Evolutionary conservation across 2,797 vertebrate species (phyloP), one percentile per base, ranked within the genome.

Genomic region (Myotis vivesi): DNA sequence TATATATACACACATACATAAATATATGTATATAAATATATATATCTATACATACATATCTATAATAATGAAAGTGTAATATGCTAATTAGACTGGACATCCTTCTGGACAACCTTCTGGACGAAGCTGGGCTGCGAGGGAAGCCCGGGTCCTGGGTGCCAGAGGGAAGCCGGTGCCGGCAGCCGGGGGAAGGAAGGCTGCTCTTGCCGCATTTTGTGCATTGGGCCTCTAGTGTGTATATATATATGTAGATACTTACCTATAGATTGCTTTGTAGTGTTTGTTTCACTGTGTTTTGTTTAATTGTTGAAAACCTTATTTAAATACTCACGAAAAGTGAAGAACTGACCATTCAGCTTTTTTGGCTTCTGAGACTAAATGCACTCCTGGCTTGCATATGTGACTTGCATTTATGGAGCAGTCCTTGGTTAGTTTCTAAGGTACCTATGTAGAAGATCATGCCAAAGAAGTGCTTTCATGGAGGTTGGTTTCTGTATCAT

Each of bases 261-360:
- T 2, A 46, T 19, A 53, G 15, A 81, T 25, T 49, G 12, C 11
- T 46, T 89, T 84, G 28, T 15, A 62, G 9, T 69, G 38, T 90
- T 68, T 57, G 8, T 85, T n/a, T 13, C 64, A 68, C 28, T 57
- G 22, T 0, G n/a, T 93, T 89, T 87, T 82, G 36, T 76, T 46
- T 73, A 53, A 44, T 62, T 89, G 28, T 30, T 93, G 41, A 81
- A 92, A 92, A 84, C 49, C 5, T 51, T 89, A 85, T 23, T 91
- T 89, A 88, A 22, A 62, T 72, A 72, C 19, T 79, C 15, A 36
- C 36, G 36, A 46, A 92, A 93, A 55, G 3, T 4, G 36, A 94
- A 80, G 72, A 79, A 51, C 4, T 53, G 36, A 88, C 66, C 25
- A 62, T 16, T 20, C 30, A 49, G 22, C 20, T 72, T 76, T 71